A percentile compares a stretch with the other conserved stretches of the same genome.
These are phyloP conservation scores for Phrynocephalus versicolor DNA, from an alignment of 2,113 vertebrate genomes.

Conservation along the genomic window DNA sequence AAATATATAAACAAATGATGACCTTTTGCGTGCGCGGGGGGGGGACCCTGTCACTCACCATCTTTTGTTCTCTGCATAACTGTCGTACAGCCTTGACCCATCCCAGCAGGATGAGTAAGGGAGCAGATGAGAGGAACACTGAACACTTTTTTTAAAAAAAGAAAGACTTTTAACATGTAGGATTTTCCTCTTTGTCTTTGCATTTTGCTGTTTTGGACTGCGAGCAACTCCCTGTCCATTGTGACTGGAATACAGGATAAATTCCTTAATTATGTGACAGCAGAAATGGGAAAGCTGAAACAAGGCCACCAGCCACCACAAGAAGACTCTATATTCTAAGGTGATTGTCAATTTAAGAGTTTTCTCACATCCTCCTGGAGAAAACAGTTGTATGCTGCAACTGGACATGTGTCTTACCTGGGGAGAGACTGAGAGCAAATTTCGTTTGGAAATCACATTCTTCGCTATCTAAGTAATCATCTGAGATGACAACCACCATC, in stretches of 20 bases:
- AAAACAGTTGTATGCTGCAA: neutral
- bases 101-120: neutral
- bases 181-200: neutral
- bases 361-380: too few species aligned
- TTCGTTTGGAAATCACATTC: slow-evolving; percentile 99
- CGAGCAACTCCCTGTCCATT: too few species aligned
- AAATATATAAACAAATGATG: too few species aligned
- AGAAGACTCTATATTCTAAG: too few species aligned
- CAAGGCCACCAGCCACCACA: too few species aligned
- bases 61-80: neutral
- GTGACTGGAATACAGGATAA: too few species aligned
- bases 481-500: slow-evolving; percentile 96
- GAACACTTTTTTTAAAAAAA: too few species aligned
- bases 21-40: neutral
- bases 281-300: too few species aligned
- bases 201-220: too few species aligned
- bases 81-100: neutral
- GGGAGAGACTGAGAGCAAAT: slow-evolving; percentile 95
- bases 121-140: neutral
- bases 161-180: neutral
- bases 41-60: too few species aligned
- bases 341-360: too few species aligned
- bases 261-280: too few species aligned
- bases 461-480: slow-evolving; percentile 92
- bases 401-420: slow-evolving; percentile 72